Evolutionary conservation across 2,113 vertebrate species (phyloP).

Genomic region (Atlantisia rogersi): DNA sequence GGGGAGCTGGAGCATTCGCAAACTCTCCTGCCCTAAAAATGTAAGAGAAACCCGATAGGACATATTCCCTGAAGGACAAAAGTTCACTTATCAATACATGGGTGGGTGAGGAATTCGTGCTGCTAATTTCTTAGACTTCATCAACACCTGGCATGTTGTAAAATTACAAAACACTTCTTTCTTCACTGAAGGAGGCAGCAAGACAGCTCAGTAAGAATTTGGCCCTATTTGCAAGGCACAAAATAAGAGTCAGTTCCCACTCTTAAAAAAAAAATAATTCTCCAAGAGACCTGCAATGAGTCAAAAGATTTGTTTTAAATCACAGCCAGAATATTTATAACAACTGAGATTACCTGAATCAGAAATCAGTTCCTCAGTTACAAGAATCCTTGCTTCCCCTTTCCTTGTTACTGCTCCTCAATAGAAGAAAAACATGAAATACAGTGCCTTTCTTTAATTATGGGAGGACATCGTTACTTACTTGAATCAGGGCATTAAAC

Average conservation of each 20-base stretch:
- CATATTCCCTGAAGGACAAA: accelerated
- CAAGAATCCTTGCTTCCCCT: background rate
- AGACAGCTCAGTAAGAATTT: background rate
- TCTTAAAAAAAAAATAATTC: background rate
- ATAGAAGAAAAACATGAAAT: background rate
- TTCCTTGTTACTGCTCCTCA: background rate
- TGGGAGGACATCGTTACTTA: background rate
- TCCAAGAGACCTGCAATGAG: background rate
- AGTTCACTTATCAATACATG: background rate
- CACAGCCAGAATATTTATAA: background rate
- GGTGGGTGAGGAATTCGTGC: accelerated
- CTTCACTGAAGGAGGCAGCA: background rate
- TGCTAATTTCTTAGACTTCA: background rate
- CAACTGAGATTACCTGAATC: background rate
- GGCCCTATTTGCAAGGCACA: background rate
- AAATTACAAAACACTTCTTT: background rate
- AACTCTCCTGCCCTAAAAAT: background rate
- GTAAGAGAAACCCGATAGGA: no score
- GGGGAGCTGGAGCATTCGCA: no score
- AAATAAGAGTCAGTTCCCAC: background rate
- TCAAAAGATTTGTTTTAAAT: background rate
- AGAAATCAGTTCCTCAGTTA: background rate
- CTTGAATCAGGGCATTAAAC: background rate
- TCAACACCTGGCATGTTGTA: background rate
- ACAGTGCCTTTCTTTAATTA: background rate